Evolutionary conservation across 2,888 invertebrate species (phyloP), one percentile per base, ranked within the genome.

Genomic region (Drosophila nigritarsus): DNA sequence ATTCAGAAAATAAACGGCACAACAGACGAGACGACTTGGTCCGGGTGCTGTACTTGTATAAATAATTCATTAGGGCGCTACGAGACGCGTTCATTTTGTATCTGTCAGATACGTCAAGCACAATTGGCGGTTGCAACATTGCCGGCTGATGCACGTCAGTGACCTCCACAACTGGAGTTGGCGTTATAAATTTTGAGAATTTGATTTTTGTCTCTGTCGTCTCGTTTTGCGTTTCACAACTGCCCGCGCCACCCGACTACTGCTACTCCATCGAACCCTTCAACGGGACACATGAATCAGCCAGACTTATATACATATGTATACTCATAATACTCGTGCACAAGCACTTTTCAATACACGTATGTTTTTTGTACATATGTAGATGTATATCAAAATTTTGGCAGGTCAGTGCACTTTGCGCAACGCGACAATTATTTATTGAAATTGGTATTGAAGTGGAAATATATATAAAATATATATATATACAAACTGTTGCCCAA

Each of bases 381-480:
- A 38, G 58, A 49, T 67, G 48, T 69, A 65, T 86, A 73, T 80
- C 70, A 80, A 62, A 56, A 60, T 78, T 60, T 67, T 65, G 69
- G 40, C 54, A 65, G 84, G 82, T 89, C 85, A 87, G 72, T 89
- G 90, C 86, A 86, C 83, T 88, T 74, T 83, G 49, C 36, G 53
- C 62, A 75, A 68, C 73, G 83, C 80, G 85, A 85, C 85, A 84
- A 75, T 87, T 85, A 89, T 84, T 83, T 80, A 88, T 75, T 72
- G 73, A 48, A 69, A 61, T 61, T 58, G 63, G 67, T 42, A 56
- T 59, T 64, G 66, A 65, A 73, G 29, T 56, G 29, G 15, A 68
- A 78, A 67, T 66, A 42, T 62, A 54, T 65, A n/a, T n/a, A n/a
- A n/a, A n/a, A n/a, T n/a, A n/a, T n/a, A n/a, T n/a, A n/a, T n/a